These are phyloP conservation scores for Bibio marci DNA, from an alignment of 2,888 invertebrate genomes.

Conservation along the genomic window DNA sequence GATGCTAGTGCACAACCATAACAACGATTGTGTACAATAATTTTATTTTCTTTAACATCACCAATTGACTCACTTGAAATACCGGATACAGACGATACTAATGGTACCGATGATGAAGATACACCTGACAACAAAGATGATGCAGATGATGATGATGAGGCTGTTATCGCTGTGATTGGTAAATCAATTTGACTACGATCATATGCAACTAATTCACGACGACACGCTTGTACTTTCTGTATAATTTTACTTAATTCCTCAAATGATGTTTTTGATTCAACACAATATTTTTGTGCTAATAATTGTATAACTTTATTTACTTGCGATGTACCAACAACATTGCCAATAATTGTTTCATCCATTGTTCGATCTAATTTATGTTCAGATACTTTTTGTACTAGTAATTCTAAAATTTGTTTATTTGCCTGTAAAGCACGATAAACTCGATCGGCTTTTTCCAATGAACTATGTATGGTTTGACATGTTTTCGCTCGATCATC, in stretches of 20 bases:
- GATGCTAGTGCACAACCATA: slow-evolving; percentile 82
- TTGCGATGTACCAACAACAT: slow-evolving; percentile 36
- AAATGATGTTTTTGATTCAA: slow-evolving; percentile 85
- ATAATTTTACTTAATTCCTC: slow-evolving; percentile 85
- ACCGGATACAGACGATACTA: too few species aligned
- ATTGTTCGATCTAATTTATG: slow-evolving; percentile 52
- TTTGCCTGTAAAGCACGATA: slow-evolving; percentile 71
- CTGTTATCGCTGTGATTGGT: slow-evolving; percentile 4
- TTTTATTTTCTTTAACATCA: not conserved
- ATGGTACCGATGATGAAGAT: not conserved
- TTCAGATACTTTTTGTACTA: slow-evolving; percentile 75
- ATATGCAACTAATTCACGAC: slow-evolving; percentile 78
- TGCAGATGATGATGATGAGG: slow-evolving; percentile 8
- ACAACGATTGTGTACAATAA: slow-evolving; percentile 41
- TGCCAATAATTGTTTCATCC: slow-evolving; percentile 33
- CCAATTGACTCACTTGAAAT: too few species aligned
- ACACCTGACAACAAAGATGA: not conserved
- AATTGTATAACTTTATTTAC: slow-evolving; percentile 89
- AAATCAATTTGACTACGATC: slow-evolving; percentile 67
- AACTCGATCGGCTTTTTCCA: slow-evolving; percentile 89
- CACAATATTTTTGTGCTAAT: slow-evolving; percentile 87
- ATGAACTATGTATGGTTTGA: slow-evolving; percentile 68
- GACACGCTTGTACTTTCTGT: slow-evolving; percentile 79
- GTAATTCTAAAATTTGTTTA: slow-evolving; percentile 73
- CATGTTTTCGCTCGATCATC: slow-evolving; percentile 93